Evolutionary conservation across 2,888 invertebrate species (phyloP), one percentile per base, ranked within the genome.

Genomic region (Tholera decimalis): DNA sequence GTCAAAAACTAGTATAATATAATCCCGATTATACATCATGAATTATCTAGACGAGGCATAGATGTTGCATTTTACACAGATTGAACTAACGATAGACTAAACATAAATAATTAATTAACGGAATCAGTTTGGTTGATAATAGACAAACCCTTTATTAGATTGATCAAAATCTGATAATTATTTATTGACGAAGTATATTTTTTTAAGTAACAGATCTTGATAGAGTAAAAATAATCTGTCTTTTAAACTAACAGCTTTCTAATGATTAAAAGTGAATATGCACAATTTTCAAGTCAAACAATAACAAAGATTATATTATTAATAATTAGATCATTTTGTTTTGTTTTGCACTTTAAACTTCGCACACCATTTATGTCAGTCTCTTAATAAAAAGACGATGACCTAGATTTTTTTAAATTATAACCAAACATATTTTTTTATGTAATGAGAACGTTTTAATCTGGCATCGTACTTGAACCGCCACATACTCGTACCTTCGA

Each of bases 181-280:
- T 24, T 18, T 18, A 39, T 35, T 46, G 37, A 57, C 7, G 37
- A 28, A 66, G 28, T 20, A 9, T n/a, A 9, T 50, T 22, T 30
- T 51, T 46, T 53, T 41, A 2, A 55, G 11, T 37, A 54, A 50
- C 20, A 49, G 43, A 51, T 73, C 43, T 43, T 22, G 54, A 73
- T 53, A 30, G 15, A 28, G n/a, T 18, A 1, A 33, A 39, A 35
- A 41, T 28, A 3, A 28, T 35, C 3, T 18, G 44, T 66, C 22
- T 28, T 22, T 26, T 15, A 13, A 39, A 3, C n/a, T 18, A 39
- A 53, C 13, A 53, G 33, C 13, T 24, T 35, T 2, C 24, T 70
- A 26, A 69, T 43, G 49, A 28, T 28, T 28, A 15, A 62, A 39
- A 18, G 24, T 62, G 39, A 66, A 24, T n/a, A 20, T n/a, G 18